Conservation (phyloP, 2,797 vertebrate genomes). For the Phaenicophaeus curvirostris region DNA sequence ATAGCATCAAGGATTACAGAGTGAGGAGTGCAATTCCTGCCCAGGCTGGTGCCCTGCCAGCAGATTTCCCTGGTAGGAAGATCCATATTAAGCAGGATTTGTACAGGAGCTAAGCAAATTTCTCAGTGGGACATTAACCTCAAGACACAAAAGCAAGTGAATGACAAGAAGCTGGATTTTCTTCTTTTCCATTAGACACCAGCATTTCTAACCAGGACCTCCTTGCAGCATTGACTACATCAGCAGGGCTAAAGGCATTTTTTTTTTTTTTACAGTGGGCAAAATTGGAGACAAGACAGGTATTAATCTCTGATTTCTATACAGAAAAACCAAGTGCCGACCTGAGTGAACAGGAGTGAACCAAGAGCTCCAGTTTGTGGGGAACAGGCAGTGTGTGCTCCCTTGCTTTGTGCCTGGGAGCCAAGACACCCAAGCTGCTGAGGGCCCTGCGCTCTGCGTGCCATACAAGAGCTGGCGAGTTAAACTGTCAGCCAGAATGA, state of each 20-base stretch:
- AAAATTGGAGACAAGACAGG: not conserved
- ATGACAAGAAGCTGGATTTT: not conserved
- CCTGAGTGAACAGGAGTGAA: not conserved
- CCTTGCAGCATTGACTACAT: not conserved
- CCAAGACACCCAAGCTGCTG: not conserved
- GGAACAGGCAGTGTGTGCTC: not conserved
- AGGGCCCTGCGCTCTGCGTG: not conserved
- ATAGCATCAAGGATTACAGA: rapidly evolving
- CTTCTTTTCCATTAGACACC: not conserved
- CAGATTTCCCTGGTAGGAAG: not conserved
- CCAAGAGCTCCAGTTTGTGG: not conserved
- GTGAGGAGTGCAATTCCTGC: not conserved
- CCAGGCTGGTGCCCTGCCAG: not conserved
- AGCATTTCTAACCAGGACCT: rapidly evolving
- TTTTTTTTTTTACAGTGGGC: not conserved
- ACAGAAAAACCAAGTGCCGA: not conserved
- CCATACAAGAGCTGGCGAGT: not conserved
- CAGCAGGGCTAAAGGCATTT: not conserved
- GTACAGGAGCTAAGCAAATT: not conserved
- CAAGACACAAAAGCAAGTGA: not conserved
- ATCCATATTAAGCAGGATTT: not conserved
- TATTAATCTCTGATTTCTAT: not conserved
- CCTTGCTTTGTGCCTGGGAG: not conserved
- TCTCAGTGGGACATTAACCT: not conserved
- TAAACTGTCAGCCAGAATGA: not conserved